phyloP scores from a whole-genome alignment of 2,888 invertebrate genomes.

The Epinotia brunnichana region DNA sequence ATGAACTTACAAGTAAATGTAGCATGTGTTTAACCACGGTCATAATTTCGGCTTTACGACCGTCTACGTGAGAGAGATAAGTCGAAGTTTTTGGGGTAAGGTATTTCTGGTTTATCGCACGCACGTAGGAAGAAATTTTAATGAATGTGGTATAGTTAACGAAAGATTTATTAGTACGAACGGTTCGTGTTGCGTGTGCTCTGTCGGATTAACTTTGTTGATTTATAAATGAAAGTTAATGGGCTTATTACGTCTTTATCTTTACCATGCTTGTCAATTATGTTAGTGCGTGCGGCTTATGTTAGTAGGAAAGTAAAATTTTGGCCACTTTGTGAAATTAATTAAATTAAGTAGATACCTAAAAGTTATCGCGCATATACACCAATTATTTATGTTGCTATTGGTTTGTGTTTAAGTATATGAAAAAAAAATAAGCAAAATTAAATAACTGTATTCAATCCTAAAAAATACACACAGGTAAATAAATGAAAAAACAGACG shows the following conservation, averaged over 20 bases:
- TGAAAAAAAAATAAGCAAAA: too few species aligned
- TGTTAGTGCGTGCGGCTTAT: conserved; percentile 32
- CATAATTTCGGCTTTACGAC: conserved; percentile 80
- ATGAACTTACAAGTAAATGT: conserved; percentile 81
- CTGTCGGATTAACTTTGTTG: conserved; percentile 53
- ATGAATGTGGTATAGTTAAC: conserved; percentile 72
- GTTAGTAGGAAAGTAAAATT: conserved; percentile 10
- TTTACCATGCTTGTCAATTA: conserved; percentile 52
- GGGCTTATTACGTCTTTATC: conserved; percentile 62
- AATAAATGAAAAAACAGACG: too few species aligned
- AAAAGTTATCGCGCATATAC: too few species aligned
- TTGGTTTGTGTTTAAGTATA: too few species aligned
- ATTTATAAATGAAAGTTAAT: conserved; percentile 64
- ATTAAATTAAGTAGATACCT: conserved; percentile 1
- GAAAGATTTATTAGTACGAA: conserved; percentile 63
- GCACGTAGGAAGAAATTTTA: conserved; percentile 79
- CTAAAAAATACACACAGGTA: too few species aligned
- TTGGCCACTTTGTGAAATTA: conserved; percentile 34
- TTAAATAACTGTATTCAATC: too few species aligned
- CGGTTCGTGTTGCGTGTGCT: conserved; percentile 54
- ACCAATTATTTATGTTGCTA: conserved; percentile 22
- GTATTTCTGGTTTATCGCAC: conserved; percentile 76
- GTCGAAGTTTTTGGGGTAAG: conserved; percentile 77
- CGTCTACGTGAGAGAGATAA: conserved; percentile 81
- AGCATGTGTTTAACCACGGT: conserved; percentile 81